Percentiles rank a stretch among this genome's conserved stretches.
Conservation (phyloP, 1,140 invertebrate genomes). For the Dendrolimus punctatus region DNA sequence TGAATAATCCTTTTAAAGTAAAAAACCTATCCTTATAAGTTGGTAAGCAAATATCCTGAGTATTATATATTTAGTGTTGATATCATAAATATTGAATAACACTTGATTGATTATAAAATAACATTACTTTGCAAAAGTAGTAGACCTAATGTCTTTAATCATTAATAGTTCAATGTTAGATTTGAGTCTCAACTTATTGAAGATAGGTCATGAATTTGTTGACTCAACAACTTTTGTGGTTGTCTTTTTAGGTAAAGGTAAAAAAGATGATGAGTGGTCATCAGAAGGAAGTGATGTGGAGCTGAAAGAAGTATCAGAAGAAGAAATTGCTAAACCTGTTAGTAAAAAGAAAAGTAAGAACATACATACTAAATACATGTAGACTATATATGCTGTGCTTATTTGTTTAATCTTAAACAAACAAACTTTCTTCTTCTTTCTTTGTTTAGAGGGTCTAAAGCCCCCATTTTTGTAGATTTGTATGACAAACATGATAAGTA, state of each 20-base stretch:
- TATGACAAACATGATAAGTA: not conserved
- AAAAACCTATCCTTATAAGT: too few species aligned
- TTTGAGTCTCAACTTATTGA: not conserved
- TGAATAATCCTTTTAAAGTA: too few species aligned
- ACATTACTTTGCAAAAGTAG: constrained; percentile 6
- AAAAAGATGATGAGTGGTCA: constrained; percentile 70
- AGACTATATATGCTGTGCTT: constrained; percentile 1
- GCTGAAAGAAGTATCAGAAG: constrained; percentile 53
- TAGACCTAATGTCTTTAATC: too few species aligned
- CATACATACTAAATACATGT: too few species aligned
- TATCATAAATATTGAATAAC: too few species aligned
- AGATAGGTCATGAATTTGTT: not conserved
- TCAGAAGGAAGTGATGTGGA: constrained; percentile 67
- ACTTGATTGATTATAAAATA: too few species aligned
- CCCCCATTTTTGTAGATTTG: not conserved
- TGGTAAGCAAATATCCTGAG: too few species aligned
- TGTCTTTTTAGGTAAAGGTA: constrained; percentile 54
- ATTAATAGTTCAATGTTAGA: not conserved
- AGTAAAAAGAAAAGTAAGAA: constrained; percentile 56
- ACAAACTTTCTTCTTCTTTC: not conserved
- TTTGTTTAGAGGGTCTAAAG: too few species aligned
- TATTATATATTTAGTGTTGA: too few species aligned
- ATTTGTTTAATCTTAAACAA: not conserved
- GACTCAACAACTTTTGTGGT: not conserved
- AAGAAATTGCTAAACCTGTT: constrained; percentile 52